Conservation (phyloP, 2,113 vertebrate genomes). For the Varanus komodoensis region DNA sequence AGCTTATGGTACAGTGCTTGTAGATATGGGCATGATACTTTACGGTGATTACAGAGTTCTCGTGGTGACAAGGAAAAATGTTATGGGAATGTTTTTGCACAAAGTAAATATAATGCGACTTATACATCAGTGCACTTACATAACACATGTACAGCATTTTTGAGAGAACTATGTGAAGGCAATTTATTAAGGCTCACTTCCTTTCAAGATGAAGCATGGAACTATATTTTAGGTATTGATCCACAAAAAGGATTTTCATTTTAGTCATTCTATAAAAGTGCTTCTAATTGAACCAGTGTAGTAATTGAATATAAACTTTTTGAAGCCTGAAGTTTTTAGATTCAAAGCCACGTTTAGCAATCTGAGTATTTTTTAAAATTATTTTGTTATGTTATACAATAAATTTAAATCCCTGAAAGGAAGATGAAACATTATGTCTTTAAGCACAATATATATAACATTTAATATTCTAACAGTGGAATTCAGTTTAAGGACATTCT, state of each 20-base stretch:
- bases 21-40: not conserved
- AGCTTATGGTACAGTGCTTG: not conserved
- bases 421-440: constrained; percentile 74
- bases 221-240: constrained; percentile 84
- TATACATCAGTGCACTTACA: constrained; percentile 21
- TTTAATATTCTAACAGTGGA: constrained; percentile 81
- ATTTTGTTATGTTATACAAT: constrained; percentile 81
- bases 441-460: constrained; percentile 73
- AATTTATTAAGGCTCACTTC: constrained; percentile 80
- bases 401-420: constrained; percentile 76
- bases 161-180: constrained; percentile 50
- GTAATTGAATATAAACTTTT: constrained; percentile 85
- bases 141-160: constrained; percentile 61
- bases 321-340: constrained; percentile 6
- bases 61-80: not conserved
- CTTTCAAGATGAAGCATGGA: constrained; percentile 78
- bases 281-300: constrained; percentile 82
- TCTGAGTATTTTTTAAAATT: constrained; percentile 81
- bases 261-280: constrained; percentile 86
- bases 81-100: not conserved
- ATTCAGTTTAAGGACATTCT: constrained; percentile 79
- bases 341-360: constrained; percentile 73
- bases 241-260: constrained; percentile 84
- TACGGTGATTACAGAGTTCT: not conserved
- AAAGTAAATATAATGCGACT: constrained; percentile 46